Conservation (phyloP, 2,113 vertebrate genomes). For the Bombycilla garrulus region DNA sequence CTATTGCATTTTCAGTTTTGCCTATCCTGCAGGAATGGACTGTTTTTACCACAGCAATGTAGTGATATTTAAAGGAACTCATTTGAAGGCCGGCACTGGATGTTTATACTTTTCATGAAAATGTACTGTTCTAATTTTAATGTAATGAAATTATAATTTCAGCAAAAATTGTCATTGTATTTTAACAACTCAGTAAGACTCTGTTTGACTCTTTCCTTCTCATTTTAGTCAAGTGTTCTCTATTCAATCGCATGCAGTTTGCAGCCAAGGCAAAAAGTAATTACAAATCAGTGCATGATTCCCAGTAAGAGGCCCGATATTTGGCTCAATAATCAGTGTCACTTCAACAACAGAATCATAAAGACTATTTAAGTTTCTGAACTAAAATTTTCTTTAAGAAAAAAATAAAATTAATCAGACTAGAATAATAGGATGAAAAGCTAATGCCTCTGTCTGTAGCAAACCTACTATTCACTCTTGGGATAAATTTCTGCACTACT, state of each 20-base stretch:
- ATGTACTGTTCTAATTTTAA: not conserved
- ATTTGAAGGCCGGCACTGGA: not conserved
- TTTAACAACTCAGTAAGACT: not conserved
- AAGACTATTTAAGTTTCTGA: not conserved
- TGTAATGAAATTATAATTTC: not conserved
- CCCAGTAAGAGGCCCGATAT: not conserved
- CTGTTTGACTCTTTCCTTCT: not conserved
- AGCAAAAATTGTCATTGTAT: not conserved
- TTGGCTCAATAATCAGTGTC: not conserved
- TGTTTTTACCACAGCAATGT: not conserved
- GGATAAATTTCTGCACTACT: not conserved
- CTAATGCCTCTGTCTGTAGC: not conserved
- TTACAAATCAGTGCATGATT: not conserved
- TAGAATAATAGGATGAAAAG: not conserved
- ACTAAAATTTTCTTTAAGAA: not conserved
- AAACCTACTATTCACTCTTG: not conserved
- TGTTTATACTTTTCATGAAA: not conserved
- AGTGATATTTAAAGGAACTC: not conserved
- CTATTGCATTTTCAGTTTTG: not conserved
- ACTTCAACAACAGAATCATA: not conserved
- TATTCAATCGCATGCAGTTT: not conserved
- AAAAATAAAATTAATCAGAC: not conserved
- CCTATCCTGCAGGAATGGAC: not conserved
- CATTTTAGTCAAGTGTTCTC: not conserved
- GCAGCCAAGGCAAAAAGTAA: not conserved